Base-by-base conservation (phyloP, 2,797 vertebrate genomes). In the Argentina silus region DNA sequence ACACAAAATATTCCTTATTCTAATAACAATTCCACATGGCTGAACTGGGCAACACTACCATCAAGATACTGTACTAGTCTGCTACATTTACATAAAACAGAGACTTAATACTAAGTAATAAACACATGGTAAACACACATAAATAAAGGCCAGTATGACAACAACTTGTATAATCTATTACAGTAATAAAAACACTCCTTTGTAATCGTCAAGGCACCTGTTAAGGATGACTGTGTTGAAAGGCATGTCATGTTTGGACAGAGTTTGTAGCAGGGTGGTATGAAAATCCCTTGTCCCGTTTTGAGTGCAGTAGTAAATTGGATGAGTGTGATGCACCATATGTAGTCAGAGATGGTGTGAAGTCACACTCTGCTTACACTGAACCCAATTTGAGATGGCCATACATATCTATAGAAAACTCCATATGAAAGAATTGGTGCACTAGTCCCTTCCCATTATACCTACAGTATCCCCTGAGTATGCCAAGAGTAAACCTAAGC, bases 221-320 rank as follows among this genome's bases (percentile, higher is more conserved):
- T 17, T 11, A 43, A 61, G 36, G 0, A 71, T 87, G 87, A 88
- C 83, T 87, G 74, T 64, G 47, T 45, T 21, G 78, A 53, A 27
- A 89, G 85, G 59, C 85, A 89, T 88, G 90, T 89, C 73, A 73
- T 88, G 78, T 74, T 15, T 44, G 77, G 79, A 77, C 78, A 80
- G 82, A 77, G 83, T 85, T 87, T 86, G 82, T 88, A 83, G 72
- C 87, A 82, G 77, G 7, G 78, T 63, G 83, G 83, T 86, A 84
- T 59, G 86, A 90, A 85, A 75, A 78, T 68, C 69, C 72, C 74
- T 23, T 60, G 45, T 44, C 51, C 73, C 59, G 77, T 78, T 6
- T 65, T 47, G 76, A 69, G 78, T 44, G 70, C 66, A 69, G 76
- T 70, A 73, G 81, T 79, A 75, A 84, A 83, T 68, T 71, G 76